These are phyloP conservation scores for Pavo muticus DNA, from an alignment of 2,113 vertebrate species.

Conservation along the genomic window DNA sequence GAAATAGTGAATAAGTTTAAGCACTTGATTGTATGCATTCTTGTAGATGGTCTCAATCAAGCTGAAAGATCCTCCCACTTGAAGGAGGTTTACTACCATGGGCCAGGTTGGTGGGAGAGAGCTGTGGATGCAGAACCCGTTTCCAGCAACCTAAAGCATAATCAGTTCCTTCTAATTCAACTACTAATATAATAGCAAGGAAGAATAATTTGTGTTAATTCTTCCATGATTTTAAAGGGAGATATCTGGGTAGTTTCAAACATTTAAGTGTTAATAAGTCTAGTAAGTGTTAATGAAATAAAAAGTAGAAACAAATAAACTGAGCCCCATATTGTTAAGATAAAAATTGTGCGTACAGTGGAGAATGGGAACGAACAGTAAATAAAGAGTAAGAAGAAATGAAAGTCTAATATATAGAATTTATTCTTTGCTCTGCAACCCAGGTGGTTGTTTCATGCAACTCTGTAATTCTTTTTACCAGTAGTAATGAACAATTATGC, in stretches of 20 bases:
- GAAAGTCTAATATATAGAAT: neutral
- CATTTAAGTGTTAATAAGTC: neutral
- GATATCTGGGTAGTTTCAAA: neutral
- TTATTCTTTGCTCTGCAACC: neutral
- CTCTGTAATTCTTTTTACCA: neutral
- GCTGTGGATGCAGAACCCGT: neutral
- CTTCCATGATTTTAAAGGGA: neutral
- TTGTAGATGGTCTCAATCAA: neutral
- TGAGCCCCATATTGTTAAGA: fast-evolving
- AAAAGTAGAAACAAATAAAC: neutral
- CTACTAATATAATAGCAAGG: neutral
- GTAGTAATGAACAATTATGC: neutral
- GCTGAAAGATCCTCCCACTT: neutral
- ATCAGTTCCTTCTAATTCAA: neutral
- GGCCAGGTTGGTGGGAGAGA: neutral
- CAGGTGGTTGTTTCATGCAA: neutral
- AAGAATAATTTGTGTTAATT: neutral
- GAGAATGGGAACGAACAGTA: neutral
- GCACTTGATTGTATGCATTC: neutral
- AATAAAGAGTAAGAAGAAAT: neutral
- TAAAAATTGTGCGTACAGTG: neutral
- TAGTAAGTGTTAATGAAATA: neutral
- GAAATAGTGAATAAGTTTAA: neutral
- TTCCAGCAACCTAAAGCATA: neutral
- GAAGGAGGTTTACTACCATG: neutral